Evolutionary conservation across 2,888 invertebrate species (phyloP), one percentile per base, ranked within the genome.

Genomic region (Aleiodes leptofemur): DNA sequence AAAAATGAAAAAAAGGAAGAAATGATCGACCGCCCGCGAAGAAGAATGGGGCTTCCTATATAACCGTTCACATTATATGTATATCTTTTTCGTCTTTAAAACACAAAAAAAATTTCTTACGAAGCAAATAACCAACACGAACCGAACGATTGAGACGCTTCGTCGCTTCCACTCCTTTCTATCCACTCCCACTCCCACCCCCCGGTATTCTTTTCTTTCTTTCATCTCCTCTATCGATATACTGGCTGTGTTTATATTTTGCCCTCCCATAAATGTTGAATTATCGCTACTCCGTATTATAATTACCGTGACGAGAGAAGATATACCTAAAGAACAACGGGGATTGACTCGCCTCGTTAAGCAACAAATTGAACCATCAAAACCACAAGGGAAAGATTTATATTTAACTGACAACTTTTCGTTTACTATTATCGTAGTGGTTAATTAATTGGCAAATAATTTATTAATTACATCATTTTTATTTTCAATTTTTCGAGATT

Each of bases 321-420:
- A 72, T 69, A 68, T 50, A 50, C 14, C 13, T 50, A 38, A 11
- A 16, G 50, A 48, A 68, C 50, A 61, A 48, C 55, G 55, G 64
- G 55, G 64, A 70, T 29, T 29, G 64, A 70, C 64, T 48, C 64
- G 61, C 69, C 70, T 74, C 69, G 74, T 74, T 74, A 70, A 70
- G 55, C 29, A 55, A 74, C 70, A 74, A 74, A 70, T 74, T 74
- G 48, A 74, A 74, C 70, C 70, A 56, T 64, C 64, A 74, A 43
- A 43, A 43, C 43, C 7, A 8, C 43, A 38, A 3, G 23, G 29
- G 34, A 14, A 70, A 16, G 23, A 43, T 43, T 74, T 74, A 74
- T 74, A 64, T 70, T 74, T 64, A 64, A 70, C 13, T 38, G 38
- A 43, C 11, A 43, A 43, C 7, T 43, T 9, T 43, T 43, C 3